Evolutionary conservation across 1,140 invertebrate genomes (phyloP).

Genomic region (Armadillidium nasatum): DNA sequence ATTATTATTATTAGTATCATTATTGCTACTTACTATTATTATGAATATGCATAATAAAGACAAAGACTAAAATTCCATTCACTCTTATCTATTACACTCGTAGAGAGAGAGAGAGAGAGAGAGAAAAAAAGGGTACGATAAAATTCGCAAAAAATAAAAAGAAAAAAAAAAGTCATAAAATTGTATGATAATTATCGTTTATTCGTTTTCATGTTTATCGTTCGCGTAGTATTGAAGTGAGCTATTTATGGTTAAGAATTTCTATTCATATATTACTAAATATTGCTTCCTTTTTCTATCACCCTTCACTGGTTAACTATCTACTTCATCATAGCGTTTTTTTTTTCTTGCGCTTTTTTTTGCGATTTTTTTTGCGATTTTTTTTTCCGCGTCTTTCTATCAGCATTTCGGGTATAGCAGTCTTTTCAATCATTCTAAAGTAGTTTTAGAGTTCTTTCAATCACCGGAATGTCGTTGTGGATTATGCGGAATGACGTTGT

Average conservation of each 20-base stretch:
- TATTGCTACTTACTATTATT: no score
- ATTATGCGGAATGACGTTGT: neutral
- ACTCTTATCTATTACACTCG: no score
- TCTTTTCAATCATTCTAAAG: slow-evolving; percentile 13
- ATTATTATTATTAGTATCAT: no score
- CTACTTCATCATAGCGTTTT: neutral
- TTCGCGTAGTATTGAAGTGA: neutral
- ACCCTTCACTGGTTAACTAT: neutral
- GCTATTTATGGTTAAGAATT: slow-evolving; percentile 4
- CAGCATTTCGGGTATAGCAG: neutral
- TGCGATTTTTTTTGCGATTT: no score
- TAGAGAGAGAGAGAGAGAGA: no score
- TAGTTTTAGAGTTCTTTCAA: slow-evolving; percentile 13
- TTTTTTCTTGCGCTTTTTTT: neutral
- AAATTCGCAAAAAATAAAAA: no score
- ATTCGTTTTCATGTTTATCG: slow-evolving; percentile 8
- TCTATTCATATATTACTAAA: slow-evolving; percentile 7
- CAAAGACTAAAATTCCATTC: no score
- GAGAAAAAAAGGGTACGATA: neutral
- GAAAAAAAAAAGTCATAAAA: neutral
- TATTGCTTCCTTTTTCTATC: slow-evolving; percentile 3
- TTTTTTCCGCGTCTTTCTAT: neutral
- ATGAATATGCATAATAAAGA: no score
- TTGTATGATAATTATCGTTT: neutral
- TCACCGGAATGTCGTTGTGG: neutral